Base-by-base conservation (phyloP, 92 coral and sea anemone species). In the Heliopora coerulea region DNA sequence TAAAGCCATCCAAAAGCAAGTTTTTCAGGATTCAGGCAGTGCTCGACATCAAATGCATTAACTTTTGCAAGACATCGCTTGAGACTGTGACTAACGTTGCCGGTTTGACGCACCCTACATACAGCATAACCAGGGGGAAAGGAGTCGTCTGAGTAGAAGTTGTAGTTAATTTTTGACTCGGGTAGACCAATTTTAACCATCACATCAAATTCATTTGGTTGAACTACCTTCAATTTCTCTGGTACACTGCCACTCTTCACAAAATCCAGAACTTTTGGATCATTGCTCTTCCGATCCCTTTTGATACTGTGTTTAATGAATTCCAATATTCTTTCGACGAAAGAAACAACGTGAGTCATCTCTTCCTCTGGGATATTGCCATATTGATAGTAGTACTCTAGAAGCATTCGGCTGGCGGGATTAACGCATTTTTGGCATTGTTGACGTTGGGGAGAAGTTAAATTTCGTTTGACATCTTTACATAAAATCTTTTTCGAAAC, bases 191-290 rank as follows among this genome's bases (percentile, higher is more conserved):
- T 72, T 56, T 37, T 40, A 3, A 72, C 78, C 29, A 72, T 72
- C 3, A 72, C 50, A 44, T 72, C 78, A 25, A 72, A 72, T 33
- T 72, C 78, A n/a, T 72, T 66, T 13, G 78, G 49, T 35, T 72
- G 42, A 30, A 59, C 78, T 1, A 72, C 78, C 54, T 72, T 72
- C 66, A 72, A 72, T 25, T 58, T 58, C 37, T 72, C 78, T 8
- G 23, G 61, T 18, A 35, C 66, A 56, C 78, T 72, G n/a, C 78
- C 78, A 54, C 78, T 54, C 54, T 72, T 72, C 14, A 72, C 17
- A 56, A 72, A 72, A 0, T 72, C 62, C 32, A 59, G 13, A 37
- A 72, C 44, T 32, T 72, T 61, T 31, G 78, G 78, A 23, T 72
- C 78, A 14, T 54, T 35, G 5, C 40, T 59, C 7, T 15, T 31